Conservation (phyloP, 2,113 vertebrate species). For the Henicopernis longicauda region DNA sequence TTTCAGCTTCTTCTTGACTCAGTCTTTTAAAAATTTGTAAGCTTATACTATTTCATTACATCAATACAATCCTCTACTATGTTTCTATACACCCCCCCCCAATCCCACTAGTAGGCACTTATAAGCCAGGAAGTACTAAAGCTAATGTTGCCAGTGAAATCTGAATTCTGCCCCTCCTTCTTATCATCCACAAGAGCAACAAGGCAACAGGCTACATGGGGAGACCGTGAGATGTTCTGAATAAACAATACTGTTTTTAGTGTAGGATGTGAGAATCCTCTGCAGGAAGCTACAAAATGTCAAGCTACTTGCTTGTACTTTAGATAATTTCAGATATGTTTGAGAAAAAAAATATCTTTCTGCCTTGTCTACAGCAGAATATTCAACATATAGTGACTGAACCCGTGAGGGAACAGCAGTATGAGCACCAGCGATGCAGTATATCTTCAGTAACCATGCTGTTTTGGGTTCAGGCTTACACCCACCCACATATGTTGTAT, state of each 20-base stretch:
- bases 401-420: slow-evolving; percentile 4
- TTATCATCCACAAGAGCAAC: not conserved
- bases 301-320: slow-evolving; percentile 12
- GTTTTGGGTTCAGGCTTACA: slow-evolving; percentile 62
- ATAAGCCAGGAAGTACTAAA: not conserved
- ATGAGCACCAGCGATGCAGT: slow-evolving; percentile 12
- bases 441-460: slow-evolving; percentile 40
- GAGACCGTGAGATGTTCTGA: not conserved
- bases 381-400: slow-evolving; percentile 13
- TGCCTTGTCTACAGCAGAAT: slow-evolving; percentile 4
- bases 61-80: not conserved
- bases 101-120: not conserved
- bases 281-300: slow-evolving; percentile 27
- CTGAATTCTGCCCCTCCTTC: not conserved
- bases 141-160: not conserved
- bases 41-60: not conserved
- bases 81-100: not conserved
- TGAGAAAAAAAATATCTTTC: not conserved
- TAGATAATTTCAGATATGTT: not conserved
- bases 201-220: not conserved
- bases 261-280: slow-evolving; percentile 11
- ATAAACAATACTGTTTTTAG: slow-evolving; percentile 17
- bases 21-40: not conserved
- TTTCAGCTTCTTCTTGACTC: not conserved
- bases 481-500: slow-evolving; percentile 66